Base-by-base conservation (phyloP, 2,797 vertebrate genomes). In the Oryzias sinensis region DNA sequence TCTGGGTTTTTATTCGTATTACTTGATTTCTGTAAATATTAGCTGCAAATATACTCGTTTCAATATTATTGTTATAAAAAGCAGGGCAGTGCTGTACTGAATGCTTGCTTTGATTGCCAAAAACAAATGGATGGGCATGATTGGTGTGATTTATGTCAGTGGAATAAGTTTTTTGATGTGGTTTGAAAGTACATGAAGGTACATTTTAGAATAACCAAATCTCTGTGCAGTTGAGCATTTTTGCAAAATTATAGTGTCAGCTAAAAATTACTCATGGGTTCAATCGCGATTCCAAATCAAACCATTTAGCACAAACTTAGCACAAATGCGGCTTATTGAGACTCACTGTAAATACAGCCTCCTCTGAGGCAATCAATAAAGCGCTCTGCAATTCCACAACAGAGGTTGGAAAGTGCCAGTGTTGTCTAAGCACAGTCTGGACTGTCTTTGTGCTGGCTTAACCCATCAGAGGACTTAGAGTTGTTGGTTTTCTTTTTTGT, bases 361-460 rank as follows among this genome's bases (percentile, higher is more conserved):
- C 59, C 77, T 76, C 50, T 80, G 52, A 76, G 77, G 52, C 60
- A 64, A 83, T 88, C 74, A 68, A 84, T 84, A 68, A 68, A 70
- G 40, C 53, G n/a, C 54, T 51, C 72, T 87, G 68, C 70, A 72
- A 57, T 81, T 84, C 60, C 70, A 69, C 54, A 58, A 46, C 58
- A 69, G 9, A 49, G 22, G 43, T 61, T 58, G 52, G 57, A 46
- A 45, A 57, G 58, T 51, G 7, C 22, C 58, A 43, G 58, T 9
- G 0, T 46, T 56, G 56, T 68, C 60, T 77, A 56, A 68, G 82
- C 68, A 66, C 64, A 78, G 55, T 61, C 48, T 57, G 60, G 29
- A 58, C 66, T 22, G 11, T 59, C 44, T 56, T 22, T 40, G 57
- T 68, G 20, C 64, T 60, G 55, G 56, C 58, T 50, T 25, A 33